Conservation (phyloP, 2,797 vertebrate genomes). For the Jordanella pulchra region DNA sequence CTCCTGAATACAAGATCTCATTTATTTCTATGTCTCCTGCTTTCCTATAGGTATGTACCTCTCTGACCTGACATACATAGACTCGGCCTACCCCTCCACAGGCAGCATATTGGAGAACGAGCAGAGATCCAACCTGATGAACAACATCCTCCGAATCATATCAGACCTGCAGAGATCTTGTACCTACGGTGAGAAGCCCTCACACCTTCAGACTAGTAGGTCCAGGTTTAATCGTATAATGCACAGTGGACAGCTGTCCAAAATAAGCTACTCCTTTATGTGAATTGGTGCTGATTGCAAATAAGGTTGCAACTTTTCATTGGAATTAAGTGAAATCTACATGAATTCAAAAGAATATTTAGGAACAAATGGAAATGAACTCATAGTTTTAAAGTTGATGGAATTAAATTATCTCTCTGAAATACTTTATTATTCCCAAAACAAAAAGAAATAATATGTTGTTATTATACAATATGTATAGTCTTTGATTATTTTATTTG, state of each 20-base stretch:
- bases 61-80: conserved; percentile 96
- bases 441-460: too few species aligned
- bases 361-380: neutral
- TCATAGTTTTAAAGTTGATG: neutral
- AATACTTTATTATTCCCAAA: too few species aligned
- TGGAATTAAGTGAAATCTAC: neutral
- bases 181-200: conserved; percentile 87
- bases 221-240: neutral
- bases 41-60: conserved; percentile 92
- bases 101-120: conserved; percentile 98
- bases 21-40: conserved; percentile 10
- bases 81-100: conserved; percentile 97
- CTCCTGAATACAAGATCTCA: neutral
- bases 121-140: conserved; percentile 97
- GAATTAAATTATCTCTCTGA: too few species aligned
- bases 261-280: neutral
- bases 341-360: neutral
- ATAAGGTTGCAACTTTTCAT: neutral
- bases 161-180: conserved; percentile 97
- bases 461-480: too few species aligned
- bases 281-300: neutral
- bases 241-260: neutral
- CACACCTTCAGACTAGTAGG: conserved; percentile 55
- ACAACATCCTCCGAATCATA: conserved; percentile 98
- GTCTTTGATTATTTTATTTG: too few species aligned